Conservation (phyloP, 2,113 vertebrate species). For the Tichodroma muraria region DNA sequence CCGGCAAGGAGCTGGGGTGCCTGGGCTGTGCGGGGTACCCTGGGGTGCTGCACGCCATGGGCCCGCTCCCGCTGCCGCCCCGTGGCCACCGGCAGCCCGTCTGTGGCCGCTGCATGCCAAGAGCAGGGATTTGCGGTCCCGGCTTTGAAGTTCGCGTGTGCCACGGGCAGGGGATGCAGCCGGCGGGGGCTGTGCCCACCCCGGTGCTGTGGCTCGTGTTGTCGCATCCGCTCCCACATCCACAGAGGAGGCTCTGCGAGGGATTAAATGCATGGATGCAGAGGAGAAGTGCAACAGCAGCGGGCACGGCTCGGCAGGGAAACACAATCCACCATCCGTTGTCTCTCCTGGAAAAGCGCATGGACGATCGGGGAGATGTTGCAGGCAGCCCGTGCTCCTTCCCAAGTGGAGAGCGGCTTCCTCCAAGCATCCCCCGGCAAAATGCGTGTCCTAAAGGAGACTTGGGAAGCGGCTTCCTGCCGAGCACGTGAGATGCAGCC, state of each 20-base stretch:
- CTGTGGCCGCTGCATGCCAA: rapidly evolving
- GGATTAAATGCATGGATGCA: neutral
- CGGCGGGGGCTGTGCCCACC: rapidly evolving
- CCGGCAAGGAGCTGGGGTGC: rapidly evolving
- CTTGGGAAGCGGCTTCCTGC: neutral
- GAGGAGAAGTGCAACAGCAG: neutral
- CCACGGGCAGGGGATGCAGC: neutral
- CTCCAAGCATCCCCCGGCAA: neutral
- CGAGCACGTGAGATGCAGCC: neutral
- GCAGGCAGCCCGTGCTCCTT: neutral
- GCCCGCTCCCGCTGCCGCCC: neutral
- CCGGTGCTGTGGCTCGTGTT: neutral
- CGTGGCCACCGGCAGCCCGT: neutral
- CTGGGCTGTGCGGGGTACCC: neutral
- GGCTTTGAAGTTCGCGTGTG: neutral
- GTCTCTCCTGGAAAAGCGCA: neutral
- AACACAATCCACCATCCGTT: rapidly evolving
- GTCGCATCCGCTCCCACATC: neutral
- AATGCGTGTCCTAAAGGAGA: neutral
- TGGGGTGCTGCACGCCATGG: neutral
- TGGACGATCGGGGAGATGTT: neutral
- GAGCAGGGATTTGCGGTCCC: neutral
- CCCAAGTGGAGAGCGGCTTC: neutral
- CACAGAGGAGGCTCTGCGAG: neutral
- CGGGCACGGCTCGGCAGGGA: neutral